Percentiles rank a stretch among this genome's conserved stretches.
phyloP scores from a whole-genome alignment of 37 sponge, comb jelly and placozoan species.

The Tethya wilhelma region DNA sequence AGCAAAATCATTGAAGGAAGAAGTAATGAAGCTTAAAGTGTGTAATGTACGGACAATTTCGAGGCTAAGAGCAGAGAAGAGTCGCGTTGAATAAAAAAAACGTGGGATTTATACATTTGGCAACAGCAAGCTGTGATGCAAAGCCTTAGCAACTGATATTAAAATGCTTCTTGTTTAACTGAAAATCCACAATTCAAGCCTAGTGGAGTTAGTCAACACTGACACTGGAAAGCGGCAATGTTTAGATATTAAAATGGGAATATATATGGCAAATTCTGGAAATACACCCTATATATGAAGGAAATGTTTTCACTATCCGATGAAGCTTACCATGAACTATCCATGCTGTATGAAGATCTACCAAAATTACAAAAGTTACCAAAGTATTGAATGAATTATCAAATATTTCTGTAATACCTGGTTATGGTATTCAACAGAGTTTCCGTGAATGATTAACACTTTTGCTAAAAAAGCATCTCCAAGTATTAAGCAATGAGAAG shows the following conservation, averaged over 20 bases:
- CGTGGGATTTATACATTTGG: background rate
- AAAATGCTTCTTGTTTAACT: background rate
- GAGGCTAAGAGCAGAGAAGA: too few relatives aligned
- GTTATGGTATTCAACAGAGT: slow-evolving; percentile 7
- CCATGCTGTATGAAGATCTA: slow-evolving; percentile 15
- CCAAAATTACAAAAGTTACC: background rate
- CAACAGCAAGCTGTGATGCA: slow-evolving; percentile 1
- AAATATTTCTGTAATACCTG: background rate
- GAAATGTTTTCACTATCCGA: slow-evolving; percentile 12
- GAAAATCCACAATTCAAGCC: slow-evolving; percentile 11
- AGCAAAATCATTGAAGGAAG: background rate
- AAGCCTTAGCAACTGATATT: background rate
- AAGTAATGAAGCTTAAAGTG: background rate
- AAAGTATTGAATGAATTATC: background rate
- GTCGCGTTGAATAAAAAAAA: background rate
- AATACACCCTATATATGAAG: background rate
- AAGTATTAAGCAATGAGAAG: background rate
- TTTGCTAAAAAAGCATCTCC: background rate
- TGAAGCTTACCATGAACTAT: slow-evolving; percentile 25
- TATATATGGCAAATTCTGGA: background rate
- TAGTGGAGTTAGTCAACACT: background rate
- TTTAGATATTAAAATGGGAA: background rate
- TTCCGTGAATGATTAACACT: background rate
- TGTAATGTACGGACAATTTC: background rate
- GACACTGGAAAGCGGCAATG: background rate